Evolutionary conservation across 2,888 invertebrate species (phyloP), one percentile per base, ranked within the genome.

Genomic region (Syritta pipiens): DNA sequence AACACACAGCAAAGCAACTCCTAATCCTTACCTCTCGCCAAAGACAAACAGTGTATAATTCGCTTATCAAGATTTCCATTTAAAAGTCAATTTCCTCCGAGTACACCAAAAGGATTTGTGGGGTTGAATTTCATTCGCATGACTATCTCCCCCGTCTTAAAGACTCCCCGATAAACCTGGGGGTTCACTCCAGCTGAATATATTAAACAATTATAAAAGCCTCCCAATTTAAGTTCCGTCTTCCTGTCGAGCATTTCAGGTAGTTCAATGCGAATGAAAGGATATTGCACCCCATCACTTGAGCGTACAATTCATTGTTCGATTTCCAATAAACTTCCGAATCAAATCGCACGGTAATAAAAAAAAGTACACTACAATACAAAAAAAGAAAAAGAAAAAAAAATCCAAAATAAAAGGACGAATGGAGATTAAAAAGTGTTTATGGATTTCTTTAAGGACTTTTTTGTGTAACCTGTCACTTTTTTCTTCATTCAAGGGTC

Each of bases 351-450:
- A 12, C 5, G 20, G 59, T 48, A 67, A 32, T 60, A 65, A 60
- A 67, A 10, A 63, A 62, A 48, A 44, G 46, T 22, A n/a, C 59
- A 67, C 32, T 44, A 22, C 17, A 3, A 24, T 7, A 51, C 40
- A 40, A 32, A 46, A 26, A 55, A 63, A 48, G 10, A 30, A 19
- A 48, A n/a, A n/a, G n/a, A n/a, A n/a, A n/a, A n/a, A n/a, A n/a
- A n/a, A n/a, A n/a, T n/a, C n/a, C n/a, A n/a, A 9, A n/a, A 68
- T 28, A 22, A 68, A 62, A 74, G 62, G 55, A 74, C 60, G 49
- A 60, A 62, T 37, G 67, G 67, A 74, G 79, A 79, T 79, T 74
- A 79, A 79, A 79, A 79, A 79, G 79, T 79, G 79, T 74, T 79
- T 74, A 79, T 68, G 74, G 74, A 65, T 79, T 65, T 53, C 24